A percentile compares a stretch with the other conserved stretches of the same genome.
phyloP scores from a whole-genome alignment of 2,113 vertebrate species.

The Caranx melampygus region DNA sequence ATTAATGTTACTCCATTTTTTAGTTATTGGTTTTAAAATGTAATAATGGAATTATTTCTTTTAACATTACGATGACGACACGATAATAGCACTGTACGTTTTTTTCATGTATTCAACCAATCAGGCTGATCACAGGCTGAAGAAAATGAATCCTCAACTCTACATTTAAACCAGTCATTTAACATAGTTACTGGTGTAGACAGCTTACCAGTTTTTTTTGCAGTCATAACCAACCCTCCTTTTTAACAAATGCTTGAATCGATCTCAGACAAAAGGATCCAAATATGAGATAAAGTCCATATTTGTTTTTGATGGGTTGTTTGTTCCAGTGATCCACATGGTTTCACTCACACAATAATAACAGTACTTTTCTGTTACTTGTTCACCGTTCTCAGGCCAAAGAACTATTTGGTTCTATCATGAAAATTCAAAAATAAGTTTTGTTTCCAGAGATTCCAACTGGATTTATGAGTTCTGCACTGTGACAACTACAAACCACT shows the following conservation, averaged over 20 bases:
- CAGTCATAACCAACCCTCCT: neutral
- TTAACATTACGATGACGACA: neutral
- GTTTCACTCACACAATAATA: neutral
- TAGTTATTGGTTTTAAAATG: neutral
- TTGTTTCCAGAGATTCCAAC: neutral
- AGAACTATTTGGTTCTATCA: slow-evolving; percentile 8
- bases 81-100: no score
- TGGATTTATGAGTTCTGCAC: slow-evolving; percentile 2
- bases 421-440: neutral
- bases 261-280: slow-evolving; percentile 3
- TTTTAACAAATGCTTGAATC: neutral
- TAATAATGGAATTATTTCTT: neutral
- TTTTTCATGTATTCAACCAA: neutral
- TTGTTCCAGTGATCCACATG: neutral
- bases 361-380: neutral
- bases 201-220: neutral
- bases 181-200: neutral
- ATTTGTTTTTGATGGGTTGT: neutral
- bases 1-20: neutral
- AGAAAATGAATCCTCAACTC: no score
- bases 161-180: no score
- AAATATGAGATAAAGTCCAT: neutral
- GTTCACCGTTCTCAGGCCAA: slow-evolving; percentile 31
- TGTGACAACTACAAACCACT: slow-evolving; percentile 10
- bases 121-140: neutral